Evolutionary conservation across 2,888 invertebrate genomes (phyloP), one percentile per base, ranked within the genome.

Genomic region (Sminthurinus aureus): DNA sequence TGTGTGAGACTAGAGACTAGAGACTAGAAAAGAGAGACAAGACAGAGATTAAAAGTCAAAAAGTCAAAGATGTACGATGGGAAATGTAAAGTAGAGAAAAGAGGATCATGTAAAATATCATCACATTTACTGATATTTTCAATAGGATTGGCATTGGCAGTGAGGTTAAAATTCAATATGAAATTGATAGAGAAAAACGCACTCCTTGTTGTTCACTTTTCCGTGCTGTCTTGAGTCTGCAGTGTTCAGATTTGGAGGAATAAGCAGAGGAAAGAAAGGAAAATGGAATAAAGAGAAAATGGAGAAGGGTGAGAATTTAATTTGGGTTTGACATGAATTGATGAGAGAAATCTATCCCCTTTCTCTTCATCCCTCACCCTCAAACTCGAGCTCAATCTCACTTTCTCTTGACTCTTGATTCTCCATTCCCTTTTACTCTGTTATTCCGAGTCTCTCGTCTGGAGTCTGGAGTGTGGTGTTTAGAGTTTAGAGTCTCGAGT

Each of bases 281-380:
- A 18, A 58, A 58, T 3, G 58, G 58, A 58, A 58, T 38, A 38
- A 18, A 18, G 58, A 58, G 18, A 18, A 18, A 58, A 58, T 13
- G 9, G 58, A 58, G 18, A 64, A 80, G 71, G 73, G 58, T 81
- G 58, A 24, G 79, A 83, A 83, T 85, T 85, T 85, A 85, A 85
- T 85, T 85, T 85, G 77, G 38, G n/a, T 69, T 77, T 85, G 85
- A 85, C 83, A 81, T 79, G 80, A 85, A 85, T 85, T 83, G 83
- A 85, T 85, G 83, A 83, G 76, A 18, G 77, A 83, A 83, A 83
- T 85, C 84, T 77, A 84, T 84, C 78, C 64, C 83, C 26, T 24
- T 38, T 38, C 38, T 38, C 38, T 38, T 38, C 38, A 38, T 38
- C 38, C 38, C 38, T 6, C 38, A 38, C 66, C 20, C 6, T 15